Conservation (phyloP, 2,113 vertebrate species). For the Oncorhynchus masou region DNA sequence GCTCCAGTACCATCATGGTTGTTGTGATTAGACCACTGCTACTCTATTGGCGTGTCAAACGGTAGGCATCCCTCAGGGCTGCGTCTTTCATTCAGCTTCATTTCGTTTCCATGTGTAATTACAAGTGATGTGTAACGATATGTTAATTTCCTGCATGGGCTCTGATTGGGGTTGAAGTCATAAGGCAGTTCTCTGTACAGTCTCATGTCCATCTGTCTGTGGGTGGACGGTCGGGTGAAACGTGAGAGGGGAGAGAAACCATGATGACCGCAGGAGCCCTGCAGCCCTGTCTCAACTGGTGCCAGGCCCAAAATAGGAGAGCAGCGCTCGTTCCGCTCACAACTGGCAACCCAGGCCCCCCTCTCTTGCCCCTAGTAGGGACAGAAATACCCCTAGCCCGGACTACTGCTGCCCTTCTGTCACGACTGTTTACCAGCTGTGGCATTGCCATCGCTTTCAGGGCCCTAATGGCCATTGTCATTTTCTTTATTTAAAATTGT, state of each 20-base stretch:
- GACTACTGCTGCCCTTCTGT: no score
- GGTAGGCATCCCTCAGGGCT: background rate
- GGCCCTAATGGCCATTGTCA: no score
- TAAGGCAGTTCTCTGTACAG: background rate
- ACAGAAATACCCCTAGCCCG: no score
- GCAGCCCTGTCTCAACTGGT: background rate
- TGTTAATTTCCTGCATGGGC: background rate
- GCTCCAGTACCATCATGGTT: background rate
- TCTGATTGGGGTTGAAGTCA: background rate
- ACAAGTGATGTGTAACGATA: background rate
- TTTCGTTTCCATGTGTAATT: background rate
- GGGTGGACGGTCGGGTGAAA: background rate
- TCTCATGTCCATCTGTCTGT: background rate
- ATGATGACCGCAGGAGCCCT: background rate
- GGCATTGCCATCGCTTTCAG: no score
- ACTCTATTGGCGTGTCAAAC: background rate
- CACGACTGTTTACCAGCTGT: no score
- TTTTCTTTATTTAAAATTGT: no score
- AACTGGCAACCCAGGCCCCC: background rate
- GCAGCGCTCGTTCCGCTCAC: background rate
- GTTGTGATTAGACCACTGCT: background rate
- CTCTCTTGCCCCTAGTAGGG: background rate
- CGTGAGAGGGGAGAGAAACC: background rate
- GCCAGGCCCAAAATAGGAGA: conserved; percentile 6
- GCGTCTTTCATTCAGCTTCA: background rate